Conservation (phyloP, 2,113 vertebrate species). For the Otus sunia region DNA sequence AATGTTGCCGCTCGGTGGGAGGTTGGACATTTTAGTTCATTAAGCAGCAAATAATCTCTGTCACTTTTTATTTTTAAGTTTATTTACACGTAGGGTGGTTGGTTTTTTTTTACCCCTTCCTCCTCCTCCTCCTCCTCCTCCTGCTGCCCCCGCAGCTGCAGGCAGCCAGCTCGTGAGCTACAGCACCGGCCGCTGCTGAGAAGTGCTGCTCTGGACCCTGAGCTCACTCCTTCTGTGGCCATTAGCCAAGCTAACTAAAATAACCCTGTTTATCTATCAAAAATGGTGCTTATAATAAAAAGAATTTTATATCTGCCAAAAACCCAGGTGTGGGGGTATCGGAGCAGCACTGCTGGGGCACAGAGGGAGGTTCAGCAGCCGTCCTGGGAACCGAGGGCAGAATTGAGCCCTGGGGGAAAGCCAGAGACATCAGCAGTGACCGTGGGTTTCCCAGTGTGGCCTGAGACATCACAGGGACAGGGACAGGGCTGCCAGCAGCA, state of each 20-base stretch:
- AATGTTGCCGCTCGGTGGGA: background rate
- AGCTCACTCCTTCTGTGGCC: background rate
- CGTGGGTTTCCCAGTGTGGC: background rate
- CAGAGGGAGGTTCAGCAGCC: background rate
- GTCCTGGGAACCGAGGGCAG: background rate
- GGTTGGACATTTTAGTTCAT: slow-evolving; percentile 45
- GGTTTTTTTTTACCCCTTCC: background rate
- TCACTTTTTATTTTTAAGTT: slow-evolving; percentile 28
- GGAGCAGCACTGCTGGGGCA: background rate
- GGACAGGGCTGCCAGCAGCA: background rate
- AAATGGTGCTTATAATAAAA: background rate
- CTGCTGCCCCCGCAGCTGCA: no score
- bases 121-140: background rate
- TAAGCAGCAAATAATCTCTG: slow-evolving; percentile 50
- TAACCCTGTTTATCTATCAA: background rate
- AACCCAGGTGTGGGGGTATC: rapidly evolving
- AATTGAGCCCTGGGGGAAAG: background rate
- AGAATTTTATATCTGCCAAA: background rate
- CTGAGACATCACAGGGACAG: background rate
- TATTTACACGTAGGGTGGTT: background rate
- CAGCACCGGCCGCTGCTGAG: no score
- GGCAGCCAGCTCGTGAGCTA: no score
- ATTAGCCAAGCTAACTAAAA: background rate
- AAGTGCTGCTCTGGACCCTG: background rate
- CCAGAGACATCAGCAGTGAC: background rate